These are phyloP conservation scores for Drosophila conformis DNA, from an alignment of 2,888 invertebrate species.

Conservation along the genomic window DNA sequence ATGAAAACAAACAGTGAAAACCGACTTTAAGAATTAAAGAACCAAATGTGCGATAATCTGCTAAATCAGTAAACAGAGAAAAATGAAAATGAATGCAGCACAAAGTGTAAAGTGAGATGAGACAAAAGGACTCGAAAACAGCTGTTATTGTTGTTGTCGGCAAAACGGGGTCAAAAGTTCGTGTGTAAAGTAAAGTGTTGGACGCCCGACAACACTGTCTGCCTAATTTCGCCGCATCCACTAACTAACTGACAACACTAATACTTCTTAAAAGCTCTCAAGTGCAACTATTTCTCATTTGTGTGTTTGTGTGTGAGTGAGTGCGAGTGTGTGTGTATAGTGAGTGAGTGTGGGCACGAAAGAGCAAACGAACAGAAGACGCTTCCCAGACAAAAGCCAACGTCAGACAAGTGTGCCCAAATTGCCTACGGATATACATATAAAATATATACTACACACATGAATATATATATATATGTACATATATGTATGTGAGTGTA, in stretches of 20 bases:
- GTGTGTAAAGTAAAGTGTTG: conserved; percentile 62
- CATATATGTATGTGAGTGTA: conserved; percentile 8
- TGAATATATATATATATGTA: conserved; percentile 8
- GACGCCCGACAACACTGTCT: conserved; percentile 29
- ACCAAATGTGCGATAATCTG: conserved; percentile 16
- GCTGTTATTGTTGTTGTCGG: conserved; percentile 59
- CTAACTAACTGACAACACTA: conserved; percentile 54
- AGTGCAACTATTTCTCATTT: conserved; percentile 51
- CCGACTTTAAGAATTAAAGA: conserved; percentile 19
- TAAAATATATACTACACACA: conserved; percentile 7
- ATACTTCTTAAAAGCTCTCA: conserved; percentile 64
- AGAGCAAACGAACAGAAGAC: conserved; percentile 31
- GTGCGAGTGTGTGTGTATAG: background rate
- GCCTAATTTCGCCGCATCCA: conserved; percentile 61
- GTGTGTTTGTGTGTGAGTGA: background rate
- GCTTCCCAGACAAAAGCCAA: conserved; percentile 54
- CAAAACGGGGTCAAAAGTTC: conserved; percentile 84
- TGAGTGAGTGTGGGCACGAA: conserved; percentile 3
- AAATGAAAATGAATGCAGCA: conserved; percentile 20
- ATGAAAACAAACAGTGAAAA: conserved; percentile 35
- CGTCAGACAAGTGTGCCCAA: conserved; percentile 59
- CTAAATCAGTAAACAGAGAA: conserved; percentile 49
- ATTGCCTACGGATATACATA: conserved; percentile 47
- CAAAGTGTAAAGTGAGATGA: conserved; percentile 39
- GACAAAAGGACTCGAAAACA: conserved; percentile 45